Percentiles rank a stretch among this genome's conserved stretches.
Conservation (phyloP, 2,113 vertebrate genomes). For the Morphnarchus princeps region DNA sequence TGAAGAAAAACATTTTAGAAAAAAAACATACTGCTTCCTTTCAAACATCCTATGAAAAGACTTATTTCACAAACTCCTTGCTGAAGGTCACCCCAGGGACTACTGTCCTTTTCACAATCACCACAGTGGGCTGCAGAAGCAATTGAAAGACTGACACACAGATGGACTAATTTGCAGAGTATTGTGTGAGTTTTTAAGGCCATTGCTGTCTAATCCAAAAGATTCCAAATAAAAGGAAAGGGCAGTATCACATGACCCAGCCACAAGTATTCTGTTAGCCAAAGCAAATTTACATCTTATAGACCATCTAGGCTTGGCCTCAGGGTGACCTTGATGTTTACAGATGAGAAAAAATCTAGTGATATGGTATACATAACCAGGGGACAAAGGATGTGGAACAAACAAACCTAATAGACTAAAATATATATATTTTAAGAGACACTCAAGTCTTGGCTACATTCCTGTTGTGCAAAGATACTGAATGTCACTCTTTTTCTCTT, state of each 20-base stretch:
- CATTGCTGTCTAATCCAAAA: not conserved
- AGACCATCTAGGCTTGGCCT: conserved; percentile 7
- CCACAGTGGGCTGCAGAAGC: not conserved
- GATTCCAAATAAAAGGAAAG: conserved; percentile 39
- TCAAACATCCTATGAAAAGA: not conserved
- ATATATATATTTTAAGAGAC: not conserved
- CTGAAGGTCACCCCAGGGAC: not conserved
- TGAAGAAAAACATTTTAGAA: not conserved
- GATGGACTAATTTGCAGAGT: conserved; percentile 12
- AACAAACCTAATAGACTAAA: not conserved
- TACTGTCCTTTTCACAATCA: not conserved
- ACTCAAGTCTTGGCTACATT: not conserved
- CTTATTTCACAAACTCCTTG: not conserved
- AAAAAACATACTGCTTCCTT: not conserved
- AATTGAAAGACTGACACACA: conserved; percentile 10
- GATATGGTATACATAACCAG: not conserved
- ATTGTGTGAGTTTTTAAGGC: conserved; percentile 23
- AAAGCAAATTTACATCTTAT: conserved; percentile 17
- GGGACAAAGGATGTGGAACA: not conserved
- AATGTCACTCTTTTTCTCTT: not conserved
- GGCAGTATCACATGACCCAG: conserved; percentile 32
- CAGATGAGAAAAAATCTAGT: not conserved
- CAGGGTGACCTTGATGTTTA: conserved; percentile 12
- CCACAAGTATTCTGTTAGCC: conserved; percentile 26
- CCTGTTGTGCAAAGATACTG: not conserved